Evolutionary conservation across 2,888 invertebrate genomes (phyloP).

Genomic region (Machimus rusticus): DNA sequence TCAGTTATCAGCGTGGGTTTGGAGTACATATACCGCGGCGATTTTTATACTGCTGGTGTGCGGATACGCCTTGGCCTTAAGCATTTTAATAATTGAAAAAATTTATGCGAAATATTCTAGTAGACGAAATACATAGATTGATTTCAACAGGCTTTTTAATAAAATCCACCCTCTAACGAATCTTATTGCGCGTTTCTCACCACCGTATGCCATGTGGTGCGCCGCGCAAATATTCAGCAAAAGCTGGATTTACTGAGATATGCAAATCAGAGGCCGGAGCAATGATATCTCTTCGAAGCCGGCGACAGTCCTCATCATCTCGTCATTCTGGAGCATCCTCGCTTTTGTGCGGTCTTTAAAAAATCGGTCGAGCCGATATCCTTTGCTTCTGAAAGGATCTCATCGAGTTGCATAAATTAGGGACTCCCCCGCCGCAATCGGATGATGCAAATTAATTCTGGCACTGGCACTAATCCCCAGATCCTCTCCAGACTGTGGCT

Average conservation of each 20-base stretch:
- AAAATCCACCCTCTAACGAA: not conserved
- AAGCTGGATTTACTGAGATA: not conserved
- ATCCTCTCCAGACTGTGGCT: not conserved
- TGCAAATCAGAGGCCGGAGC: not conserved
- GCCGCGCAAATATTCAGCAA: not conserved
- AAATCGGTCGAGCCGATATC: not conserved
- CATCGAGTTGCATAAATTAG: not conserved
- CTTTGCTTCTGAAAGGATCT: not conserved
- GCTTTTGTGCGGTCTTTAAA: not conserved
- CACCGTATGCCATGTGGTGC: not conserved
- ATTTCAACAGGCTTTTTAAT: not conserved
- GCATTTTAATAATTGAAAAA: not conserved
- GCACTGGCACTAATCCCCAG: not conserved
- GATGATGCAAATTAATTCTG: not conserved
- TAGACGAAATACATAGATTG: not conserved
- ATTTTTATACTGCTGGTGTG: conserved; percentile 56
- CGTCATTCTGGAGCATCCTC: not conserved
- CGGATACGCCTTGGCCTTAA: conserved; percentile 52
- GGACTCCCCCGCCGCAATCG: not conserved
- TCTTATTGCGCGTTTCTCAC: not conserved
- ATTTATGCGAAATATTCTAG: not conserved
- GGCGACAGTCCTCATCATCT: not conserved
- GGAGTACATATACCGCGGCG: conserved; percentile 59
- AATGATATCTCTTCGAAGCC: not conserved
- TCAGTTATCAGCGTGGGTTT: conserved; percentile 57